Percentiles rank a stretch among this genome's conserved stretches.
phyloP scores from a whole-genome alignment of 2,797 vertebrate species.

The Rhinella marina region DNA sequence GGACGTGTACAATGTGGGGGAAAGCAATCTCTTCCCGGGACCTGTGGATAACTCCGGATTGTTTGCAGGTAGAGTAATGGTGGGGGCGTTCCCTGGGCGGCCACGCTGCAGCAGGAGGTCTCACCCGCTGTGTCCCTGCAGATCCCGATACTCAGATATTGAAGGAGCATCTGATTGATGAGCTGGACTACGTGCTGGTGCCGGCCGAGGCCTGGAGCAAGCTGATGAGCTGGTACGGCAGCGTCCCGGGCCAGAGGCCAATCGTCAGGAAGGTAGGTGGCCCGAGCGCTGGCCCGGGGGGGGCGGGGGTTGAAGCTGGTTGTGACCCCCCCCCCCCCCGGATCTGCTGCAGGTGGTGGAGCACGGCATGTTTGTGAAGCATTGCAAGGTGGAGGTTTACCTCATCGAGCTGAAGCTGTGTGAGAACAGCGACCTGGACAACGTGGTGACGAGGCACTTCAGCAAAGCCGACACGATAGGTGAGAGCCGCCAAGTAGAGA shows the following conservation, averaged over 20 bases:
- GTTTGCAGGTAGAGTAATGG: constrained; percentile 82
- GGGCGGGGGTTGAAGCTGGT: too few relatives aligned
- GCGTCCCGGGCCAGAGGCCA: constrained; percentile 78
- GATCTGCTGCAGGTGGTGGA: constrained; percentile 86
- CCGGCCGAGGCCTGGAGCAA: constrained; percentile 80
- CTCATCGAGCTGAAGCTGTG: constrained; percentile 94
- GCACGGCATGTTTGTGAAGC: constrained; percentile 96
- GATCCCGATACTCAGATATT: constrained; percentile 81
- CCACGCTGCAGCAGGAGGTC: neutral
- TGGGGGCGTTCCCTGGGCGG: neutral
- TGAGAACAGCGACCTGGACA: constrained; percentile 89
- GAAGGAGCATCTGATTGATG: constrained; percentile 83
- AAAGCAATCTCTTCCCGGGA: constrained; percentile 88
- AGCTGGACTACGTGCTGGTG: constrained; percentile 83
- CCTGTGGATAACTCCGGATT: constrained; percentile 95
- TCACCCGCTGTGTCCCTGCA: constrained; percentile 62
- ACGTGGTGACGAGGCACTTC: constrained; percentile 89
- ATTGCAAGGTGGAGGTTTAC: constrained; percentile 98
- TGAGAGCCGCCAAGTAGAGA: too few relatives aligned
- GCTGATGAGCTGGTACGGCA: constrained; percentile 82
- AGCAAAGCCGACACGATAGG: constrained; percentile 97
- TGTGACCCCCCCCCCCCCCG: neutral
- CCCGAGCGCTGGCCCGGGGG: neutral
- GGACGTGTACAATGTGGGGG: constrained; percentile 92
- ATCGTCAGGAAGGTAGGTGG: constrained; percentile 82